phyloP scores from a whole-genome alignment of 2,797 vertebrate species.

The Falco naumanni region DNA sequence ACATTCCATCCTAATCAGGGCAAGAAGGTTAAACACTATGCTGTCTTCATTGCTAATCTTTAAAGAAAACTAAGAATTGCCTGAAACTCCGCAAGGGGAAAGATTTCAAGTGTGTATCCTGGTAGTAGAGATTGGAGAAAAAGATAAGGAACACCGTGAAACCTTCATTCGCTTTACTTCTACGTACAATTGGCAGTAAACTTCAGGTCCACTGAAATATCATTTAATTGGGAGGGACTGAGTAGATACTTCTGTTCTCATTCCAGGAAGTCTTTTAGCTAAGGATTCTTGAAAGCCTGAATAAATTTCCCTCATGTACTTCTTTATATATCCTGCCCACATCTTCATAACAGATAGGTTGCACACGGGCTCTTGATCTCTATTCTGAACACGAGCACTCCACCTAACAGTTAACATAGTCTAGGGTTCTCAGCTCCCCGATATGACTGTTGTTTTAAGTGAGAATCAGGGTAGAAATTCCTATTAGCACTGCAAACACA shows the following conservation, averaged over 20 bases:
- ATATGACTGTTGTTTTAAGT: background rate
- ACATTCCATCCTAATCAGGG: background rate
- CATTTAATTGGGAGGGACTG: background rate
- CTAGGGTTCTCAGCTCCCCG: background rate
- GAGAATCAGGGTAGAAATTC: background rate
- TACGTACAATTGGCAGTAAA: rapidly evolving
- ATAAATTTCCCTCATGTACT: background rate
- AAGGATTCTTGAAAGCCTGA: background rate
- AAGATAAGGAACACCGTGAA: background rate
- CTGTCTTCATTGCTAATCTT: background rate
- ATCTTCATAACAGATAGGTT: background rate
- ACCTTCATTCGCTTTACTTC: background rate
- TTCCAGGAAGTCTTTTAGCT: background rate
- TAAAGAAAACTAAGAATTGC: background rate
- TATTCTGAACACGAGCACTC: background rate
- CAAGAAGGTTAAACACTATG: background rate
- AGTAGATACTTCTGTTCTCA: background rate
- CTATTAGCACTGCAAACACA: background rate
- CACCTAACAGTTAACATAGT: background rate
- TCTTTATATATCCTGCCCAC: background rate
- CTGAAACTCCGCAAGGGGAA: background rate
- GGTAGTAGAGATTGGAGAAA: background rate
- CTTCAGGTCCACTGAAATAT: background rate
- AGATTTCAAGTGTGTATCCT: background rate
- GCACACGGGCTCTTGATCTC: background rate